Evolutionary conservation across 2,888 invertebrate species (phyloP).

Genomic region (Drosophila borealis): DNA sequence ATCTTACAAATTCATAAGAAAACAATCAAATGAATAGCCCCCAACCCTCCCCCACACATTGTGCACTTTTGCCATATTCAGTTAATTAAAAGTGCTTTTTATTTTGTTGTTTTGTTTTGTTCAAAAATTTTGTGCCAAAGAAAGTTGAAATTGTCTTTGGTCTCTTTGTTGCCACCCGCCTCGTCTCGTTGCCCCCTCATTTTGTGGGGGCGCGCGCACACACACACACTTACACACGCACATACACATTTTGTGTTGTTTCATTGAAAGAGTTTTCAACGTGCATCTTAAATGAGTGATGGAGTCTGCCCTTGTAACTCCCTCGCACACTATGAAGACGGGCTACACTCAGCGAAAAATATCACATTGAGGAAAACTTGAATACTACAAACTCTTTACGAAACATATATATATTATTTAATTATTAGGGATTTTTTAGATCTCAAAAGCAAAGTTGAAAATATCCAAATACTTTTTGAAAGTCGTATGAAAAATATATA

Average conservation of each 20-base stretch:
- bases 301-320: conserved; percentile 50
- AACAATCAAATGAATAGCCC: conserved; percentile 33
- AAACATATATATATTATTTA: background rate
- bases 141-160: conserved; percentile 61
- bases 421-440: too few species aligned
- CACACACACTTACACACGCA: background rate
- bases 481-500: too few species aligned
- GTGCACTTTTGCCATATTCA: conserved; percentile 53
- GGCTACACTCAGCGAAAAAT: conserved; percentile 45
- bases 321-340: conserved; percentile 16
- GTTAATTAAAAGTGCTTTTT: conserved; percentile 73
- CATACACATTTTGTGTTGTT: conserved; percentile 9
- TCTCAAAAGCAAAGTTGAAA: too few species aligned
- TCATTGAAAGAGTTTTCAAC: conserved; percentile 30
- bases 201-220: conserved; percentile 30
- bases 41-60: conserved; percentile 62
- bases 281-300: conserved; percentile 21
- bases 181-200: background rate
- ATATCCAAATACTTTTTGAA: too few species aligned
- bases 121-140: conserved; percentile 43
- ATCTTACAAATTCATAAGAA: conserved; percentile 30
- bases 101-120: conserved; percentile 6
- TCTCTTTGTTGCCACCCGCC: background rate
- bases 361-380: background rate
- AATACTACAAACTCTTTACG: background rate